Evolutionary conservation across 2,888 invertebrate species (phyloP), one percentile per base, ranked within the genome.

Genomic region (Microctonus brassicae): DNA sequence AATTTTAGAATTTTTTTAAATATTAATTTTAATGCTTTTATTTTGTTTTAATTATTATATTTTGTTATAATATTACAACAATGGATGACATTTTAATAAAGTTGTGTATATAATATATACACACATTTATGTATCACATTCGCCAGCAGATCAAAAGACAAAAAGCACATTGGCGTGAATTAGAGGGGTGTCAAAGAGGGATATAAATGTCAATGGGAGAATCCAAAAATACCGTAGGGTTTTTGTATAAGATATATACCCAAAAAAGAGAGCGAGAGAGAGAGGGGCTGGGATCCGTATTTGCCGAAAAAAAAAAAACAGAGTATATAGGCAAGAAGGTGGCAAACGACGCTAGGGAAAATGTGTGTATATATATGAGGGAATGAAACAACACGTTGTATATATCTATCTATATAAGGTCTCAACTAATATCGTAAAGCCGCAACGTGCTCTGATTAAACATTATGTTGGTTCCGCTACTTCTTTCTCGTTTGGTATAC

Each of bases 371-470:
- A 73, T 69, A 69, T 73, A 62, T 74, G 76, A 72, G 61, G 73
- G 69, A 76, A 75, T 78, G 76, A 17, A n/a, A n/a, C 17, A 17
- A 47, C 17, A 47, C 17, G 17, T 47, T 47, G 17, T 47, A n/a
- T 47, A 47, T 17, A 47, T 47, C 3, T 47, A 17, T 47, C 47
- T 29, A 17, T 62, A 24, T 36, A 58, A 29, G 58, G 73, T 71
- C 68, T 67, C 75, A 78, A 82, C 85, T 86, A 85, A 86, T 86
- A 83, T 86, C 86, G 84, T 86, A 86, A 86, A 86, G 81, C 86
- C 84, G 79, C 85, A 86, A 87, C 86, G 87, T 86, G 84, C 85
- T 84, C 85, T 85, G 86, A 87, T 87, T 86, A 87, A 86, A 87
- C 86, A 83, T 86, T 86, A 85, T 83, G 84, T 79, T 82, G 81